phyloP scores from a whole-genome alignment of 2,888 invertebrate species.

The Rhopalosiphum nymphaeae region DNA sequence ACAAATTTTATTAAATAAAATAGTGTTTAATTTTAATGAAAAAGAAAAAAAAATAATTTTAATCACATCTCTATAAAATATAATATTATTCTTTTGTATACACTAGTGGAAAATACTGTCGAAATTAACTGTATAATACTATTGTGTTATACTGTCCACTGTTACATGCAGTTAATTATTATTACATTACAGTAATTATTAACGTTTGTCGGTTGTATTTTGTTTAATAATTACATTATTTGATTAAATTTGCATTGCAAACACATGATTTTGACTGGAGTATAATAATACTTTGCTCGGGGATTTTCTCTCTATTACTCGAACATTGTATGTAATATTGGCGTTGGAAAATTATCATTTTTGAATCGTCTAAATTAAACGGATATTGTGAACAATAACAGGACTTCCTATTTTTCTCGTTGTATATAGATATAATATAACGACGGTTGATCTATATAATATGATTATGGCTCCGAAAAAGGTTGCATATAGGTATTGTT shows the following conservation, averaged over 20 bases:
- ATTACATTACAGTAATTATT: too few relatives aligned
- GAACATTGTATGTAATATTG: background rate
- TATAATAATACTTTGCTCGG: background rate
- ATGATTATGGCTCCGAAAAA: too few relatives aligned
- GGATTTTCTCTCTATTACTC: background rate
- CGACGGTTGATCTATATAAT: too few relatives aligned
- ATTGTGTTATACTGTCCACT: too few relatives aligned
- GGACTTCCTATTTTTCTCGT: too few relatives aligned
- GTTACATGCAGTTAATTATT: too few relatives aligned
- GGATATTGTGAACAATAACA: background rate
- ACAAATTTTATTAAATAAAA: background rate
- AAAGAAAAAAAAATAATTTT: background rate
- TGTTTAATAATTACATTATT: background rate
- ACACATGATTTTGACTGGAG: background rate
- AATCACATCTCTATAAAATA: background rate
- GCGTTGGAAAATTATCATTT: background rate
- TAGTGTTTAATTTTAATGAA: background rate
- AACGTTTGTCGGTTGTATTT: background rate
- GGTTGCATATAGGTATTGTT: too few relatives aligned
- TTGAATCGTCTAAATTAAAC: background rate
- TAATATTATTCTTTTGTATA: too few relatives aligned
- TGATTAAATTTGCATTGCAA: background rate
- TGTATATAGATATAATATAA: too few relatives aligned
- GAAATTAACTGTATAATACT: too few relatives aligned
- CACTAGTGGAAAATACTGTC: too few relatives aligned